Evolutionary conservation across 2,113 vertebrate species (phyloP), one percentile per base, ranked within the genome.

Genomic region (Hypanus sabinus): DNA sequence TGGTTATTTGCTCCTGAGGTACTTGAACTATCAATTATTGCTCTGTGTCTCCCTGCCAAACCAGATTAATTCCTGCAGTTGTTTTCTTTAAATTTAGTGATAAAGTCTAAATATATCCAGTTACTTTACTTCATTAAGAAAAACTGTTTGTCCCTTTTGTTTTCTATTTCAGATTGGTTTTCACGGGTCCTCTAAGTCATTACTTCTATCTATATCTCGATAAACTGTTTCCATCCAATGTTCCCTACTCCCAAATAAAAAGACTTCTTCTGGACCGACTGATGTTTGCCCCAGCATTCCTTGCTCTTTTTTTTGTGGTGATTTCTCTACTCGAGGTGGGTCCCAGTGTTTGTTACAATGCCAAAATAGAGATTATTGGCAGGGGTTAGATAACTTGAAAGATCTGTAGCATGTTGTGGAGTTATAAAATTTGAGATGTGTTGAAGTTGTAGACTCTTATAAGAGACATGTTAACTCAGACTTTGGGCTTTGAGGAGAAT

Each of bases 261-360:
- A 96, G 97, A 33, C 97, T 98, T 3, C 96, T 98, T 0, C 95
- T 98, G 95, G 98, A 98, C 85, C 97, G 98, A 0, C 96, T 98
- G 0, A 3, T 98, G 73, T 97, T 98, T 36, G 97, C 98, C 0
- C 98, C 98, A 0, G 96, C 96, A 87, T 98, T 98, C 95, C 96
- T 98, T 91, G 94, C 97, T 62, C 83, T 98, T n/a, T 98, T 98
- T 95, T 98, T 97, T 96, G 94, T 96, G 65, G 81, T 97, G 92
- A 98, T 98, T 97, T 98, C 96, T 95, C 91, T 97, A 88, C 94
- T 98, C 87, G 98, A 98, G 97, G 98, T 98, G 94, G 94, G 96
- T 95, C 36, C 10, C 16, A 55, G 36, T 73, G 24, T 27, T 36
- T 62, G 38, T 46, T 11, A 65, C 14, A 6, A 33, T 60, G 30